Base-by-base conservation (phyloP, 1,140 invertebrate genomes). In the Listronotus oregonensis region DNA sequence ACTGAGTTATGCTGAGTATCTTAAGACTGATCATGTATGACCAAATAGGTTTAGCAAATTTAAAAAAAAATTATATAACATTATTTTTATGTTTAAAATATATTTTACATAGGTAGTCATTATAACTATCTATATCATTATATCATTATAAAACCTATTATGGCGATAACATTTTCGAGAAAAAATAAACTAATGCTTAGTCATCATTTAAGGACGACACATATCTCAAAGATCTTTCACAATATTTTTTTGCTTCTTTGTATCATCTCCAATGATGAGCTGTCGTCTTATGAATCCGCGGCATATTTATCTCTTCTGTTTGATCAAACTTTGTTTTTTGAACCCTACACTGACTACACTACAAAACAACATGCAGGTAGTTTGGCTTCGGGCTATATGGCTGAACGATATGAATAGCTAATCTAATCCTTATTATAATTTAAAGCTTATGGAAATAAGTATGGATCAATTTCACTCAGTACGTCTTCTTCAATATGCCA, bases 331-430 rank as follows among this genome's bases (percentile, higher is more conserved):
- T 60, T 60, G 58, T 46, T 60, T 60, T 27, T 60, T 50, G 52
- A 60, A 37, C 47, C 47, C 58, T 49, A 46, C 47, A 60, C 58
- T 46, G 55, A n/a, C 37, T 34, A 18, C 18, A 46, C 21, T 15
- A 51, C 21, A 27, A 27, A 34, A 61, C 43, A 15, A 55, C 50
- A 62, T 52, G 59, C 59, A 62, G 59, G 50, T 62, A 62, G 59
- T 43, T 52, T 42, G 8, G 50, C 59, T 37, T 12, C 3, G 17
- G 50, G 59, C 50, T 40, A 8, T 54, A 54, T 42, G 44, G 21
- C 58, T 50, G 58, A 50, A 60, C 58, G 44, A 15, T 51, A 60
- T 60, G 58, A 60, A 60, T 60, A 60, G 44, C 58, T 46, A 60
- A 50, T 60, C 47, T 60, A 60, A 40, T 40, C 44, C 34, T 43